Evolutionary conservation across 2,888 invertebrate genomes (phyloP), one percentile per base, ranked within the genome.

Genomic region (Synergus gifuensis): DNA sequence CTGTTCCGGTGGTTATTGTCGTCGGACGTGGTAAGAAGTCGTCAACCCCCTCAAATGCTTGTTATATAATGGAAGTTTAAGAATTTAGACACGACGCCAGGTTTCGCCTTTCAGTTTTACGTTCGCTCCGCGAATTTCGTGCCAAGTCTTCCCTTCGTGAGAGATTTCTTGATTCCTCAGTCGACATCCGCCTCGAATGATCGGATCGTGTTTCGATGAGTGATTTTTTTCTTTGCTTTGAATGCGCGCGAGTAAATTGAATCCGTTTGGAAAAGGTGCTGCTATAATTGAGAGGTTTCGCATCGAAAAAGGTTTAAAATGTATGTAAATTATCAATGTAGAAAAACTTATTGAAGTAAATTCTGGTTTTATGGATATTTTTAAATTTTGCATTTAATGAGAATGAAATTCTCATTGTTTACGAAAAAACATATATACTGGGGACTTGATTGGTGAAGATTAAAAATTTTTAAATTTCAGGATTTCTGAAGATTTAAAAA

Each of bases 191-290:
- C 22, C 22, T 49, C 69, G 28, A 22, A 49, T 49, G 69, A 49
- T 69, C 28, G 28, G 28, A 28, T 69, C 69, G 49, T 49, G 49
- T 49, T 69, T 69, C 69, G 49, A 69, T 69, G n/a, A 69, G 69
- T 69, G 49, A 49, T 22, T 63, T 22, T 40, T 69, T 69, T 69
- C n/a, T 69, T 49, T 28, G 22, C 69, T 18, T 44, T 14, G 46
- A 69, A 69, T 14, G 67, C 46, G 49, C 22, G 49, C 69, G 14
- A 69, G 69, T 49, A 69, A 69, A 69, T 69, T 69, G 69, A 69
- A 69, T 69, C 49, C 2, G 22, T 2, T 28, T 69, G 49, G 14
- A 49, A 69, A 49, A 69, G 69, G 69, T 28, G 69, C 16, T 7
- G 28, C 28, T 28, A 49, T 69, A 69, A 69, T 69, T 69, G 46